Evolutionary conservation across 2,888 invertebrate genomes (phyloP), one percentile per base, ranked within the genome.

Genomic region (Siphlonurus alternatus): DNA sequence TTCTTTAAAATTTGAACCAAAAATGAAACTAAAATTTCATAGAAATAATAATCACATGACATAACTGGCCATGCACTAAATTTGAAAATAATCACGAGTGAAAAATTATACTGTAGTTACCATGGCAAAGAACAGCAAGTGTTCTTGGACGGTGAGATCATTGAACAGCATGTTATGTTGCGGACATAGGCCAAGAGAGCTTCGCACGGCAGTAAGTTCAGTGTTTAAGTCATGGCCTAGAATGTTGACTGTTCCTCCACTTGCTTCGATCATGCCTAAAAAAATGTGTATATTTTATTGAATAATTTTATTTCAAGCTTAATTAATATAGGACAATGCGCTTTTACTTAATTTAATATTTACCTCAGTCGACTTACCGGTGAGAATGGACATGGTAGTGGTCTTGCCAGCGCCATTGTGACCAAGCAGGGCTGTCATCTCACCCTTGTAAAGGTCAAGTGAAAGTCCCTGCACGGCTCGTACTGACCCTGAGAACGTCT

Each of bases 401-500:
- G 85, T 86, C 73, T 92, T 92, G 38, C 91, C 91, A 2, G 90
- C 92, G 7, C 92, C 92, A 73, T 92, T 92, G 73, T 91, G 91
- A 0, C 95, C 95, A 19, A 95, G 77, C 20, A 94, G 77, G 1
- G 88, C 89, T 0, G 92, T 93, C 56, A 94, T 92, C 76, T 92
- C 88, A 1, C 89, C 89, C 71, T 85, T 82, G 71, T 86, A 88
- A 72, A 93, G 86, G 67, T 88, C 84, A 72, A 93, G 74, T 10
- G 81, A 80, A 25, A 93, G 78, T 66, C 85, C 80, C 69, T 83
- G 79, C 0, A 94, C 84, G 20, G 87, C 92, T 2, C 74, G 77
- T 71, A 75, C 74, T 5, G 71, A 10, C 18, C 23, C 66, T 62
- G 64, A 64, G 65, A 63, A 67, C 59, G 65, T 67, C 67, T 74